Percentiles rank a stretch among this genome's conserved stretches.
These are phyloP conservation scores for Campaea margaritaria DNA, from an alignment of 2,888 invertebrate species.

Conservation along the genomic window DNA sequence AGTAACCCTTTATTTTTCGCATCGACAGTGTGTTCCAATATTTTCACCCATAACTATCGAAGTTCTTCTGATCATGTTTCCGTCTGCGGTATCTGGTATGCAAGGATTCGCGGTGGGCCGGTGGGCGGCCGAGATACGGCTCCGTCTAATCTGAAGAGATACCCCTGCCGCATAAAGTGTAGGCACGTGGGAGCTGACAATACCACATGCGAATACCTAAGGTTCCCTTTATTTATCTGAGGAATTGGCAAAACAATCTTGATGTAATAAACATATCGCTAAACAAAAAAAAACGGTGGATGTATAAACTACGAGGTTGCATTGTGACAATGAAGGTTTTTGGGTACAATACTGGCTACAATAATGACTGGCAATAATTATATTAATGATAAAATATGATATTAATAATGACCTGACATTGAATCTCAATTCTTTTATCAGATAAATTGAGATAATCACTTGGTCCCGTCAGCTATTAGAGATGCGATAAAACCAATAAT, in stretches of 20 bases:
- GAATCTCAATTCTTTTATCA: too few relatives aligned
- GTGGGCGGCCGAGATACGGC: slow-evolving; percentile 71
- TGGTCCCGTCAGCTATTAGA: too few relatives aligned
- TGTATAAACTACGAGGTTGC: neutral
- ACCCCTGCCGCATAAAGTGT: slow-evolving; percentile 66
- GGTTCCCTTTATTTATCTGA: slow-evolving; percentile 23
- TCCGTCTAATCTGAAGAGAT: slow-evolving; percentile 71
- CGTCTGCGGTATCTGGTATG: slow-evolving; percentile 36
- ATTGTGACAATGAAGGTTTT: too few relatives aligned
- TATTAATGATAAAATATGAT: too few relatives aligned
- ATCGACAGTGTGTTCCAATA: slow-evolving; percentile 8
- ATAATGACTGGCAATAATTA: too few relatives aligned
- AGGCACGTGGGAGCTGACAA: slow-evolving; percentile 51
- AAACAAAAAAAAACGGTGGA: neutral
- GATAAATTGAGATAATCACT: too few relatives aligned
- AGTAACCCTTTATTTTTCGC: neutral
- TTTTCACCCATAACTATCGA: slow-evolving; percentile 39
- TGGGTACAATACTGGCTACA: too few relatives aligned
- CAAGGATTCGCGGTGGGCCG: slow-evolving; percentile 50
- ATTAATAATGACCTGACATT: too few relatives aligned
- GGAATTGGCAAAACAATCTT: slow-evolving; percentile 17
- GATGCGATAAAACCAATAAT: too few relatives aligned
- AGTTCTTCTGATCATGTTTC: slow-evolving; percentile 40
- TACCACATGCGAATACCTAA: slow-evolving; percentile 36
- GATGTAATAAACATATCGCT: slow-evolving; percentile 14